phyloP scores from a whole-genome alignment of 2,888 invertebrate species.

The Drosophila mulleri region DNA sequence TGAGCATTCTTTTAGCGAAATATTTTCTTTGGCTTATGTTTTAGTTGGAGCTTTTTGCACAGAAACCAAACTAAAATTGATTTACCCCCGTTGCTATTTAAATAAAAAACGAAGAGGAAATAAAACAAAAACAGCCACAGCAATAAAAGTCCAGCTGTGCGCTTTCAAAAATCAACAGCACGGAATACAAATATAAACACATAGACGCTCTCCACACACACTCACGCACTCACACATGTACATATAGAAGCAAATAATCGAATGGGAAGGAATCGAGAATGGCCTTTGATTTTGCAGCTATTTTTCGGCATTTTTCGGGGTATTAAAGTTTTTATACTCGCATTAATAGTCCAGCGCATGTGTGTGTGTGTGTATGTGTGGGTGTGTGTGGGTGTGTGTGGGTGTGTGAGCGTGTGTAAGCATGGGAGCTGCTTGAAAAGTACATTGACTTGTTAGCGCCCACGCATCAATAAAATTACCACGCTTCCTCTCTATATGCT shows the following conservation, averaged over 20 bases:
- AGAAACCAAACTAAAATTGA: neutral
- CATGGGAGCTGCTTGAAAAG: conserved; percentile 32
- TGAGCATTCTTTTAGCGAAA: neutral
- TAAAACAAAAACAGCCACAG: conserved; percentile 28
- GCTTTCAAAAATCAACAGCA: conserved; percentile 12
- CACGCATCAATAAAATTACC: conserved; percentile 21
- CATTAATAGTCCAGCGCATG: conserved; percentile 24
- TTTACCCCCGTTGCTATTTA: neutral
- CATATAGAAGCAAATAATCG: neutral
- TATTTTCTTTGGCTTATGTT: neutral
- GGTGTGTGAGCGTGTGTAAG: conserved; percentile 5
- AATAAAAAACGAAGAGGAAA: conserved; percentile 9
- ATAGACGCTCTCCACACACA: neutral
- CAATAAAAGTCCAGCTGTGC: conserved; percentile 62
- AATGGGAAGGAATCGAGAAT: conserved; percentile 14
- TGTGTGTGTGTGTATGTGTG: neutral
- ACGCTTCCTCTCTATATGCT: neutral
- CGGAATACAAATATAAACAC: neutral
- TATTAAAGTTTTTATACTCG: conserved; percentile 52
- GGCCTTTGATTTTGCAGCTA: conserved; percentile 47
- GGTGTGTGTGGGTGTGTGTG: too few relatives aligned
- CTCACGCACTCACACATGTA: neutral
- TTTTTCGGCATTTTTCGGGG: conserved; percentile 49
- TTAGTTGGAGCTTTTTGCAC: neutral
- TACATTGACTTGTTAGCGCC: conserved; percentile 44